These are phyloP conservation scores for Mormyrus iriodes DNA, from an alignment of 2,113 vertebrate species.

Conservation along the genomic window DNA sequence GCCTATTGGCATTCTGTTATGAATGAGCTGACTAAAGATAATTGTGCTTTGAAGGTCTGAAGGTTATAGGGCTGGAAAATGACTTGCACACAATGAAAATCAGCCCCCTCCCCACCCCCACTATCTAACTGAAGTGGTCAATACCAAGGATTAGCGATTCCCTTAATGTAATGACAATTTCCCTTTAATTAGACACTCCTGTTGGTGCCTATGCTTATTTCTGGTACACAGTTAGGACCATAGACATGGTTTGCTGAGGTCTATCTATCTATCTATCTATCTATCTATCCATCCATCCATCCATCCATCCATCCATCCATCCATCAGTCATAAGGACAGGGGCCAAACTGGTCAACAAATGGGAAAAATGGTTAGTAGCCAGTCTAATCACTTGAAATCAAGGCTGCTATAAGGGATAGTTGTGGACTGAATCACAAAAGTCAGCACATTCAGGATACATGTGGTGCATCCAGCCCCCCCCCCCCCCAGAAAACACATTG, in stretches of 20 bases:
- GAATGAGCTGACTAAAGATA: slow-evolving; percentile 40
- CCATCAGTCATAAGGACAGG: not conserved
- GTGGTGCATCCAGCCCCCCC: not conserved
- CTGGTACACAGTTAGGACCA: not conserved
- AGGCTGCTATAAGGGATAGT: not conserved
- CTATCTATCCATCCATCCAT: not conserved
- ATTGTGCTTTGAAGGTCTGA: slow-evolving; percentile 19
- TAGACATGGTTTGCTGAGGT: not conserved
- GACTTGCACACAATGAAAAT: slow-evolving; percentile 12
- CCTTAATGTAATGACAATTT: not conserved
- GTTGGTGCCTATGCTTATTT: not conserved
- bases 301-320: not conserved
- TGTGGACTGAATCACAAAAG: not conserved
- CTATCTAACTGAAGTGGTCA: not conserved
- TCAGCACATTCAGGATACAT: not conserved
- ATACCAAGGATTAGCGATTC: not conserved
- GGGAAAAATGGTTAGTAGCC: not conserved
- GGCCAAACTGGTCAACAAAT: not conserved
- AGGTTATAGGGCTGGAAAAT: slow-evolving; percentile 9
- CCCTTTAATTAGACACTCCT: not conserved
- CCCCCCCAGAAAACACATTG: not conserved
- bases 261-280: too few relatives aligned
- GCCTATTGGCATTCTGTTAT: not conserved
- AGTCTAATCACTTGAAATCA: not conserved
- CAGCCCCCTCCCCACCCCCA: not conserved